These are phyloP conservation scores for Phyllopteryx taeniolatus DNA, from an alignment of 2,113 vertebrate species.

Conservation along the genomic window DNA sequence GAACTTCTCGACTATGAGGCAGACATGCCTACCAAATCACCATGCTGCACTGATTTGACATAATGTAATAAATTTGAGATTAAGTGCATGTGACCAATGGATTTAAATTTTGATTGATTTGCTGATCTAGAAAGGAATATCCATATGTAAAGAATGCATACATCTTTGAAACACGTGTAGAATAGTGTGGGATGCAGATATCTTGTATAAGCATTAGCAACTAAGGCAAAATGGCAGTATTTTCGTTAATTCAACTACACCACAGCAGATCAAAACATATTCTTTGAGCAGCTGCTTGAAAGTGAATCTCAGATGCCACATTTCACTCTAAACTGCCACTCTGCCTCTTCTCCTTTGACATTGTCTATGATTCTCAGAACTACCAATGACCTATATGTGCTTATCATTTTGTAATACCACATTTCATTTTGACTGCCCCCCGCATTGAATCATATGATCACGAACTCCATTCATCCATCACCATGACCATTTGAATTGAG, in stretches of 20 bases:
- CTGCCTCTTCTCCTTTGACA: conserved; percentile 13
- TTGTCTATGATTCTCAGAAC: conserved; percentile 14
- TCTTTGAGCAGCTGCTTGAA: neutral
- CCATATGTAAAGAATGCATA: neutral
- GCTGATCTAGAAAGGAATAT: neutral
- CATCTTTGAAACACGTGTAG: no score
- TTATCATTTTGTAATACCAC: conserved; percentile 10
- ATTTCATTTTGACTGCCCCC: conserved; percentile 14
- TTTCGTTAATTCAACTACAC: conserved; percentile 21
- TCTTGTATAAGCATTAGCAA: conserved; percentile 22
- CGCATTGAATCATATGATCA: conserved; percentile 13
- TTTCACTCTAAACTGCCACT: conserved; percentile 16
- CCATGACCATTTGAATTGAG: conserved; percentile 32
- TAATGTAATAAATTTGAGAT: no score
- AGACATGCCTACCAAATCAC: no score
- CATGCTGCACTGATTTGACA: no score
- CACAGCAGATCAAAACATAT: conserved; percentile 13
- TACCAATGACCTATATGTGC: neutral
- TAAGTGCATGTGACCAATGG: no score
- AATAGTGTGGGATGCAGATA: no score
- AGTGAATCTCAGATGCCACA: conserved; percentile 16
- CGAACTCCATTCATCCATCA: conserved; percentile 25
- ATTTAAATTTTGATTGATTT: neutral
- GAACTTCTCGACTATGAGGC: no score
- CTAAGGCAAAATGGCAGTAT: conserved; percentile 8